Conservation (phyloP, 1,140 invertebrate genomes). For the Cecropterus lyciades region DNA sequence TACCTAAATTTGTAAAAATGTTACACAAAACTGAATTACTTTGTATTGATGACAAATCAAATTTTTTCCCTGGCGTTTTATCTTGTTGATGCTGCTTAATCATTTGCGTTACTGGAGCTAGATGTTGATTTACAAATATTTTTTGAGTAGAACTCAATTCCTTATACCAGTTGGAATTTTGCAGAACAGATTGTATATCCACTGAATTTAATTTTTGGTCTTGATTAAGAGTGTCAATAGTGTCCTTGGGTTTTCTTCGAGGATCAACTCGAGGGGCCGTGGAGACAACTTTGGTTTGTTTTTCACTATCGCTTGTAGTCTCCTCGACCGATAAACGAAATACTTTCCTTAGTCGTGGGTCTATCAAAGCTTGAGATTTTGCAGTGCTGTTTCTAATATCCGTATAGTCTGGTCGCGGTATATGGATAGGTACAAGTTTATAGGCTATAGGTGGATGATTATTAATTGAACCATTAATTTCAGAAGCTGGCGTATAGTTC, state of each 20-base stretch:
- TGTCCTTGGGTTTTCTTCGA: conserved; percentile 84
- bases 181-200: conserved; percentile 85
- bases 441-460: conserved; percentile 90
- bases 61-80: conserved; percentile 79
- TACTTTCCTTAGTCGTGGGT: conserved; percentile 90
- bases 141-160: conserved; percentile 88
- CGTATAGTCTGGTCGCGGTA: conserved; percentile 90
- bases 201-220: conserved; percentile 77
- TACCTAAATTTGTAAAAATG: conserved; percentile 85
- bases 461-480: conserved; percentile 92
- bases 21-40: conserved; percentile 81
- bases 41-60: conserved; percentile 82
- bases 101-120: conserved; percentile 85
- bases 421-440: conserved; percentile 87
- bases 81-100: conserved; percentile 85
- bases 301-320: conserved; percentile 81
- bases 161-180: conserved; percentile 87
- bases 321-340: conserved; percentile 87
- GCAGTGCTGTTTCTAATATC: conserved; percentile 89
- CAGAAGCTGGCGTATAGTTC: conserved; percentile 91
- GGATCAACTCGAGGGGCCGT: conserved; percentile 80
- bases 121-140: conserved; percentile 87
- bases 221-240: conserved; percentile 52
- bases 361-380: conserved; percentile 88
- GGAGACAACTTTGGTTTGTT: conserved; percentile 52